Evolutionary conservation across 53 echinoderm and acorn worm species (phyloP).

Genomic region (Stichopus horrens): DNA sequence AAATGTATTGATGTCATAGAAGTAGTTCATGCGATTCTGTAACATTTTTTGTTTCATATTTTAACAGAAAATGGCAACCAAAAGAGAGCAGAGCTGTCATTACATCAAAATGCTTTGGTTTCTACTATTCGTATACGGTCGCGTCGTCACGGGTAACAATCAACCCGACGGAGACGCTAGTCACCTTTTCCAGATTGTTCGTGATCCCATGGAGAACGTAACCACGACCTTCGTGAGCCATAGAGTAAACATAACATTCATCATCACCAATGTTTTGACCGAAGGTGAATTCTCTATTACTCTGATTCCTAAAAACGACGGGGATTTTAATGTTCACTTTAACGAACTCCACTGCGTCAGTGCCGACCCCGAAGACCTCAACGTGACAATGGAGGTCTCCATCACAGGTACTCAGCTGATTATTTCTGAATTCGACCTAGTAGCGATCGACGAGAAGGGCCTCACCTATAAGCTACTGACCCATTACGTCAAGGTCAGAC

Average conservation of each 20-base stretch:
- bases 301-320: neutral
- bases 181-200: neutral
- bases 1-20: neutral
- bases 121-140: neutral
- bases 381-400: slow-evolving; percentile 21
- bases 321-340: neutral
- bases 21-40: too few species aligned
- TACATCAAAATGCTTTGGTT: neutral
- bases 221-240: neutral
- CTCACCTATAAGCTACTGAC: neutral
- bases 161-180: neutral
- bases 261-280: neutral
- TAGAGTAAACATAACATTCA: slow-evolving; percentile 5
- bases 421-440: slow-evolving; percentile 46
- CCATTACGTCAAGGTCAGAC: slow-evolving; percentile 50
- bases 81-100: neutral
- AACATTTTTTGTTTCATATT: neutral
- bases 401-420: slow-evolving; percentile 35
- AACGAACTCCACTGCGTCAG: neutral
- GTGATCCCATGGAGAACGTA: neutral
- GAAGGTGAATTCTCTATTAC: slow-evolving; percentile 25
- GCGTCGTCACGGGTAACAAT: neutral
- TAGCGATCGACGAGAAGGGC: slow-evolving; percentile 31
- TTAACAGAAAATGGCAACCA: neutral
- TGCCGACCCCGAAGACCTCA: neutral